phyloP scores from a whole-genome alignment of 1,140 invertebrate genomes.

The Carcinoscorpius rotundicauda region DNA sequence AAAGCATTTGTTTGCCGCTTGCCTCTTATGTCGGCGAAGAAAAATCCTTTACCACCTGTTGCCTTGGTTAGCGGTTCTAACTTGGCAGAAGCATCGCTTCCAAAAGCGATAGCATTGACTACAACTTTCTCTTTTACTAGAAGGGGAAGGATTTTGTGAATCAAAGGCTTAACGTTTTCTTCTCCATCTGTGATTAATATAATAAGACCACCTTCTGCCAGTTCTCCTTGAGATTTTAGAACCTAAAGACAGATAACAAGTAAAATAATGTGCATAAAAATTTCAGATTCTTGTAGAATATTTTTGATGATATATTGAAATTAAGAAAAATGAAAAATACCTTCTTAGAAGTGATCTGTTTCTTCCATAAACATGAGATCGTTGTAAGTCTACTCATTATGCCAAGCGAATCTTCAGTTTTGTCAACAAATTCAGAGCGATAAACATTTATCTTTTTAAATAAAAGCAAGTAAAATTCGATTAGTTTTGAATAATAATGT shows the following conservation, averaged over 20 bases:
- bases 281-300: no score
- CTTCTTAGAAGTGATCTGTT: no score
- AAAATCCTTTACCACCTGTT: constrained; percentile 20
- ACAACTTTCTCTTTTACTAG: constrained; percentile 16
- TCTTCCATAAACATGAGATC: no score
- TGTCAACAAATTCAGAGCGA: no score
- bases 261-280: no score
- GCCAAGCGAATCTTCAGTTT: no score
- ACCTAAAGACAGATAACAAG: constrained; percentile 4
- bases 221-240: constrained; percentile 10
- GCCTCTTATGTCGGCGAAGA: constrained; percentile 15
- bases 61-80: constrained; percentile 18
- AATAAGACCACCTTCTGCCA: constrained; percentile 19
- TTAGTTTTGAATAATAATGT: no score
- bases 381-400: no score
- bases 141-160: constrained; percentile 17
- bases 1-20: constrained; percentile 11
- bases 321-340: no score
- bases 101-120: constrained; percentile 25
- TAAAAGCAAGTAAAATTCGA: no score
- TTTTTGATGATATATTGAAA: no score
- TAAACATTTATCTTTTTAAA: no score
- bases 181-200: constrained; percentile 26
- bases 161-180: constrained; percentile 24
- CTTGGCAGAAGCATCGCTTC: constrained; percentile 11